Evolutionary conservation across 2,113 vertebrate genomes (phyloP).

Genomic region (Plectropomus leopardus): DNA sequence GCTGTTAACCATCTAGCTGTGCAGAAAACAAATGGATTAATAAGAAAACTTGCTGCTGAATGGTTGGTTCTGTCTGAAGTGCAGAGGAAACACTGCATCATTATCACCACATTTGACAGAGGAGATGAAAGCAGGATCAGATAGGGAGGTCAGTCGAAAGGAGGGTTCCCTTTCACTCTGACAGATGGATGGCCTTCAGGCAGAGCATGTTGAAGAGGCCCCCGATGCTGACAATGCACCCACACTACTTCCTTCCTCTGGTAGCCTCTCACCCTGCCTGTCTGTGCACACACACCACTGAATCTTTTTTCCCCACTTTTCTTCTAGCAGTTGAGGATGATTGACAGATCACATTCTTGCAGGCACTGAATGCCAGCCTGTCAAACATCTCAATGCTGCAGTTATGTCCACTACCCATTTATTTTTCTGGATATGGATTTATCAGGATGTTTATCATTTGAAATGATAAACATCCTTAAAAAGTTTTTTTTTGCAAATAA

Average conservation of each 20-base stretch:
- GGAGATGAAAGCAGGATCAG: conserved; percentile 40
- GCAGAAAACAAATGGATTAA: too few relatives aligned
- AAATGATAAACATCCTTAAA: too few relatives aligned
- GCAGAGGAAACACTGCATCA: conserved; percentile 36
- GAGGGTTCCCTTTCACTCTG: conserved; percentile 52
- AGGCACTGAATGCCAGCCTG: conserved; percentile 15
- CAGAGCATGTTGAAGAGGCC: conserved; percentile 12
- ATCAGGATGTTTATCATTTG: not conserved
- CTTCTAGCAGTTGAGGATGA: not conserved
- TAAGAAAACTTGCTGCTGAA: conserved; percentile 12
- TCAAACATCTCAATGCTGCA: conserved; percentile 26
- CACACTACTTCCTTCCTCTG: conserved; percentile 21
- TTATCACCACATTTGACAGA: conserved; percentile 8
- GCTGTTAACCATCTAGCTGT: too few relatives aligned
- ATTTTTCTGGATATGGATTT: not conserved
- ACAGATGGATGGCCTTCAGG: conserved; percentile 53
- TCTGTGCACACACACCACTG: not conserved
- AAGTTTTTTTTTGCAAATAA: too few relatives aligned
- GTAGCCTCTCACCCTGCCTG: not conserved
- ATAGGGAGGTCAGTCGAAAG: conserved; percentile 9
- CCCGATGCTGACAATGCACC: conserved; percentile 37
- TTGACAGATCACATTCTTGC: conserved; percentile 31
- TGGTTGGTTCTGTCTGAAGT: conserved; percentile 1
- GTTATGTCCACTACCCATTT: not conserved
- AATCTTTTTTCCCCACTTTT: not conserved